Percentiles rank a stretch among this genome's conserved stretches.
Conservation (phyloP, 2,113 vertebrate genomes). For the Peromyscus polionotus region DNA sequence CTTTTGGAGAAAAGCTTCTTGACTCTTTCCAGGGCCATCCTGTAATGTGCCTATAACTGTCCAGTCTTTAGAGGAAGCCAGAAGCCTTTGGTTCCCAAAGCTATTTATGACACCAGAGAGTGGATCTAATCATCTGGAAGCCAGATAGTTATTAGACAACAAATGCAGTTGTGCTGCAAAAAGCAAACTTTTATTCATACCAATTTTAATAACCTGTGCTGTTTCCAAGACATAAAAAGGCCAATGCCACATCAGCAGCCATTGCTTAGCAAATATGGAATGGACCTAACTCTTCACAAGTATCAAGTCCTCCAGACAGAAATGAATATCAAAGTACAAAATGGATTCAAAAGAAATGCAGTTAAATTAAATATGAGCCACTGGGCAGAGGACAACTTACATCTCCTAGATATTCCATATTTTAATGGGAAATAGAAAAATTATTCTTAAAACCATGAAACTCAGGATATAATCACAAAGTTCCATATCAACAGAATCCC, state of each 20-base stretch:
- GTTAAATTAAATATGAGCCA: conserved; percentile 26
- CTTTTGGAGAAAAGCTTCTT: conserved; percentile 7
- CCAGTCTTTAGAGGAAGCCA: conserved; percentile 12
- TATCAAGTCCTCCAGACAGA: neutral
- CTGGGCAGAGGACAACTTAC: neutral
- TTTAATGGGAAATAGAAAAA: neutral
- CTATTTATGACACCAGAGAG: conserved; percentile 8
- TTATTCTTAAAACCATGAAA: conserved; percentile 25
- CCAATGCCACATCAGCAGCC: neutral
- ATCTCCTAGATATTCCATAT: neutral
- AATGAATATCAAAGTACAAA: conserved; percentile 45
- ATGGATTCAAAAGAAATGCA: conserved; percentile 7
- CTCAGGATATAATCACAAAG: conserved; percentile 59
- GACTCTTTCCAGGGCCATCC: conserved; percentile 19
- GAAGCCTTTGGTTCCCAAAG: neutral
- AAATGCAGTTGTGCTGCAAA: neutral
- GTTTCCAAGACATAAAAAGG: neutral
- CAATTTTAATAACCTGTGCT: neutral
- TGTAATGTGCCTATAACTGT: neutral
- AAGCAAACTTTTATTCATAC: neutral
- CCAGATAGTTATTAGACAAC: neutral
- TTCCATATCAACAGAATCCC: conserved; percentile 60
- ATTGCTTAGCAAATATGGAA: neutral
- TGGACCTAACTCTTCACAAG: neutral
- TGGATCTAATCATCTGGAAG: neutral